Evolutionary conservation across 2,113 vertebrate genomes (phyloP).

Genomic region (Triplophysa tibetana): DNA sequence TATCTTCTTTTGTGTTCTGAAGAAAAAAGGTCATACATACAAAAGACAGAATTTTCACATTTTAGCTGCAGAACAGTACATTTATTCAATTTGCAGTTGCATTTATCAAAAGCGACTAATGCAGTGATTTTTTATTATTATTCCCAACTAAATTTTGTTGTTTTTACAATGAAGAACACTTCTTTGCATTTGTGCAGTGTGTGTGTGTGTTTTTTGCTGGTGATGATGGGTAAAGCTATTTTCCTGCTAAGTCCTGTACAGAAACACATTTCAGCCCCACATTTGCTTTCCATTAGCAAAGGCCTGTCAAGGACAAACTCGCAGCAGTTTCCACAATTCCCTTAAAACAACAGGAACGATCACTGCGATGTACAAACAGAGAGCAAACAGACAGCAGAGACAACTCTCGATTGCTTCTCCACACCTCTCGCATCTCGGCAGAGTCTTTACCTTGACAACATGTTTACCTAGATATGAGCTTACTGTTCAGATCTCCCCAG

Average conservation of each 20-base stretch:
- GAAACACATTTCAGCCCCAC: conserved; percentile 56
- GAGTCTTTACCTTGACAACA: conserved; percentile 30
- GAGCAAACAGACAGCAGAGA: conserved; percentile 2
- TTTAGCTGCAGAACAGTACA: too few species aligned
- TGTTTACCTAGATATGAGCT: conserved; percentile 40
- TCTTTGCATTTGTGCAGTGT: not conserved
- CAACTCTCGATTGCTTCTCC: conserved; percentile 5
- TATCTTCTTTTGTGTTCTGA: too few species aligned
- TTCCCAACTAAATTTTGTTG: too few species aligned
- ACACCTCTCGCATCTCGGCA: conserved; percentile 27
- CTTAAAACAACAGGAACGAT: conserved; percentile 51
- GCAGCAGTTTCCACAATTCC: conserved; percentile 74
- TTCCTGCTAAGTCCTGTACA: conserved; percentile 51
- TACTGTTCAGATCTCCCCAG: conserved; percentile 13
- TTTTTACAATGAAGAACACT: too few species aligned
- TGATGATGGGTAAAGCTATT: conserved; percentile 14
- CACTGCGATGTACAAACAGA: conserved; percentile 64
- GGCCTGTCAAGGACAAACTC: conserved; percentile 80
- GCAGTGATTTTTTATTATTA: too few species aligned
- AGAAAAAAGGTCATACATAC: too few species aligned
- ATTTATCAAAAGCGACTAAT: too few species aligned
- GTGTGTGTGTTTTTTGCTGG: not conserved
- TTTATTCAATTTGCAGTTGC: too few species aligned
- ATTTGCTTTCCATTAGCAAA: conserved; percentile 86
- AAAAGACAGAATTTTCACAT: too few species aligned